Conservation (phyloP, 2,797 vertebrate genomes). For the Tarsius wallacei region DNA sequence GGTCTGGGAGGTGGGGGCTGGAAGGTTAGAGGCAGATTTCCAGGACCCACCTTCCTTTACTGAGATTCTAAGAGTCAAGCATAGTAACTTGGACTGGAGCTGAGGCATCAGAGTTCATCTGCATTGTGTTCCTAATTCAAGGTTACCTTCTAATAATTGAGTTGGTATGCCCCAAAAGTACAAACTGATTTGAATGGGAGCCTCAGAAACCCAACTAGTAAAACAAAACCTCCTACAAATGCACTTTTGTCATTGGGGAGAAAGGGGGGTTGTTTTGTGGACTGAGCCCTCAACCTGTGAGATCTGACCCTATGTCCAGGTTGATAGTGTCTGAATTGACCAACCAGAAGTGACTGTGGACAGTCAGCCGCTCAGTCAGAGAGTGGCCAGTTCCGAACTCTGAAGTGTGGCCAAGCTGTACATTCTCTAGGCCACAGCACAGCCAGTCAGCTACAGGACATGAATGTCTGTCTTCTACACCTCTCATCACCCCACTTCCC, state of each 20-base stretch:
- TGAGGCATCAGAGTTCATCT: background rate
- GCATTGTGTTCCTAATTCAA: conserved; percentile 28
- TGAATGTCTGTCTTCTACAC: background rate
- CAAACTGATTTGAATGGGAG: background rate
- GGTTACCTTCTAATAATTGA: conserved; percentile 34
- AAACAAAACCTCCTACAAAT: conserved; percentile 38
- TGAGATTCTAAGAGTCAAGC: background rate
- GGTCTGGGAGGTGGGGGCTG: background rate
- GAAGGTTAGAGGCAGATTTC: background rate
- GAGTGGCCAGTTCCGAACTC: background rate
- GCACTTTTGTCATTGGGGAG: background rate
- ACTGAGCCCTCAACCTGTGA: too few relatives aligned
- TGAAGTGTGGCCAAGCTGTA: background rate
- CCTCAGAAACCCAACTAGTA: conserved; percentile 41
- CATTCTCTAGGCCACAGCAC: background rate
- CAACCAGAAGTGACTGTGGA: background rate
- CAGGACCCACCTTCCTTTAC: background rate
- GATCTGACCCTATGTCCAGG: too few relatives aligned
- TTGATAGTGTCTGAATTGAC: too few relatives aligned
- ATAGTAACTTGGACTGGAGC: background rate
- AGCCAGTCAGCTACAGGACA: background rate
- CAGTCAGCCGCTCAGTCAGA: background rate
- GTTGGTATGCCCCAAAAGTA: background rate
- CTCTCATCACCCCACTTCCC: background rate
- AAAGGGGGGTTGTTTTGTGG: too few relatives aligned